Base-by-base conservation (phyloP, 2,888 invertebrate species). In the Apotomis turbidana region DNA sequence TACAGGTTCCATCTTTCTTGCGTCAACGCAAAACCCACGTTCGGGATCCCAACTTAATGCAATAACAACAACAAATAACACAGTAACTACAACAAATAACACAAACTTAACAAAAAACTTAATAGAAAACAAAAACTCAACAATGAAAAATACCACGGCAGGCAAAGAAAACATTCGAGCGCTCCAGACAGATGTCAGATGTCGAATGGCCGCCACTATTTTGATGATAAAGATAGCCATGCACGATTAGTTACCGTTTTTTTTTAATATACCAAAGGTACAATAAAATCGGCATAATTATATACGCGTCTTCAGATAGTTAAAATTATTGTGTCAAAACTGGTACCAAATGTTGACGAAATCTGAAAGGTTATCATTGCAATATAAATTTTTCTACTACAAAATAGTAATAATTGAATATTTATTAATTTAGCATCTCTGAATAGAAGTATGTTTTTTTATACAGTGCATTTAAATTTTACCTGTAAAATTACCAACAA, bases 181-280 rank as follows among this genome's bases (percentile, higher is more conserved):
- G 15, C 15, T 55, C 55, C 6, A 55, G 10, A 41, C 41, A 41
- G 41, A 55, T 27, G 55, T 55, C 27, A 15, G 55, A 55, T 55
- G 55, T 12, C 55, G 55, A 55, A 55, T 55, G 41, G 55, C 55
- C 55, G 55, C 55, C 52, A 52, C 52, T 52, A 52, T 52, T 13
- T 5, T 52, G 13, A 41, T 41, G 41, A 41, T 41, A 41, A 41
- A 41, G 5, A 41, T 41, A 41, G 41, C 41, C 41, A 41, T 41
- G 41, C 41, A 41, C 41, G 41, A 41, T 41, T 52, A 52, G 5
- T 52, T 52, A 13, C 13, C 52, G 52, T 52, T 52, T 52, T 52
- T 52, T 52, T 52, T 52, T 15, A 15, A 15, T 41, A 41, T 6
- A 41, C 41, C 41, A 41, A 41, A 41, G 41, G 41, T 41, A 41